Conservation (phyloP, 2,888 invertebrate species). For the Lepidonotus clava region DNA sequence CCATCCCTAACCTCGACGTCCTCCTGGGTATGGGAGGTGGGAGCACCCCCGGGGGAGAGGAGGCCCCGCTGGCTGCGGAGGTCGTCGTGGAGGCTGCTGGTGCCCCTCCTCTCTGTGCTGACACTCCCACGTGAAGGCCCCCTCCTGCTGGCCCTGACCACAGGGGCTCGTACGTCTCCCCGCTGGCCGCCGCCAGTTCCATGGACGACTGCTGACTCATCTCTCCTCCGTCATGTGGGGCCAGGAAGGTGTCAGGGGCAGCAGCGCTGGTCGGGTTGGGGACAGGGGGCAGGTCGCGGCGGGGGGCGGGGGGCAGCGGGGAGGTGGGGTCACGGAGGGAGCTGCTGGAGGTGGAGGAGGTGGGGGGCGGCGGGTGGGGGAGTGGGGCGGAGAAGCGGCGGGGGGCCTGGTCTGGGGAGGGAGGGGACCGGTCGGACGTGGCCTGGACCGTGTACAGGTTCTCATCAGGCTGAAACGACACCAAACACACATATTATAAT, state of each 20-base stretch:
- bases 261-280: background rate
- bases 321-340: background rate
- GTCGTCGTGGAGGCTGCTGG: background rate
- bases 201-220: background rate
- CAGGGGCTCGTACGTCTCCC: slow-evolving; percentile 29
- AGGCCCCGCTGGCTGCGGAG: background rate
- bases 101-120: no score
- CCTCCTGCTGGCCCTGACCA: slow-evolving; percentile 4
- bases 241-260: background rate
- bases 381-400: background rate
- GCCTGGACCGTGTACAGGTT: background rate
- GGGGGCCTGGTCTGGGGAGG: background rate
- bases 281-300: background rate
- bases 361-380: background rate
- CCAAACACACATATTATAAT: no score
- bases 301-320: background rate
- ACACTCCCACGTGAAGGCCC: background rate
- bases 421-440: background rate
- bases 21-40: background rate
- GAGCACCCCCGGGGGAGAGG: background rate
- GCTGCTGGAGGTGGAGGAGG: background rate
- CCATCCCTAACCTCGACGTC: background rate
- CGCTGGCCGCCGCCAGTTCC: slow-evolving; percentile 16
- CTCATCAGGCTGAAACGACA: slow-evolving; percentile 36
- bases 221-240: background rate